Base-by-base conservation (phyloP, 92 coral and sea anemone genomes). In the Scolanthus callimorphus region DNA sequence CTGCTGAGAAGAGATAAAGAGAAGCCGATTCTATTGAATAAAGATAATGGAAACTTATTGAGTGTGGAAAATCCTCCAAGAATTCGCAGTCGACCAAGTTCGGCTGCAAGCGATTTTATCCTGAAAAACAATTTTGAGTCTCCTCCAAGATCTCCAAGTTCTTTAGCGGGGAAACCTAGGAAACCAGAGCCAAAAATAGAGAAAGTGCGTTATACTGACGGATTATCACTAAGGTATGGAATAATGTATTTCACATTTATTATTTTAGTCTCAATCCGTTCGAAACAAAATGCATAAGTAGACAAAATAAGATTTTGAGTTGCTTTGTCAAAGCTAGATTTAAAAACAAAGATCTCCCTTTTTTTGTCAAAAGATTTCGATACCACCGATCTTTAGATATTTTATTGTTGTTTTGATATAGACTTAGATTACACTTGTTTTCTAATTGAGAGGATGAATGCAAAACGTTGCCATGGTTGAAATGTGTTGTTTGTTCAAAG, bases 1-100 rank as follows among this genome's bases (percentile, higher is more conserved):
- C 83, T 78, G 34, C 54, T 88, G 25, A 83, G 80, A 15, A 76
- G 96, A 28, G 86, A 64, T 25, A 82, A 88, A 45, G 96, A 88
- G 59, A 82, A 79, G 53, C 77, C 75, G 3, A 52, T 60, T 3
- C 34, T 47, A 30, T 20, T 41, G 23, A 70, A 25, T 31, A 70
- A 26, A 2, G 60, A 70, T 3, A 51, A 21, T 39, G 27, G 69
- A 20, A 41, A 37, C 11, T 49, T 38, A 19, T 46, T 57, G 37
- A 51, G 38, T 31, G 69, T 56, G 49, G 39, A 45, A 65, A 64
- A 25, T 46, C 22, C 52, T 10, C 8, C 8, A 4, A 10, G 52
- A 19, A 19, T 21, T 4, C 6, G 41, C 6, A 34, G 41, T 34
- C 52, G 52, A 19, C 52, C 52, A 10, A 20, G 52, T 46, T 46